These are phyloP conservation scores for human DNA, from an alignment of 2,113 vertebrate genomes.

Conservation along the genomic window DNA sequence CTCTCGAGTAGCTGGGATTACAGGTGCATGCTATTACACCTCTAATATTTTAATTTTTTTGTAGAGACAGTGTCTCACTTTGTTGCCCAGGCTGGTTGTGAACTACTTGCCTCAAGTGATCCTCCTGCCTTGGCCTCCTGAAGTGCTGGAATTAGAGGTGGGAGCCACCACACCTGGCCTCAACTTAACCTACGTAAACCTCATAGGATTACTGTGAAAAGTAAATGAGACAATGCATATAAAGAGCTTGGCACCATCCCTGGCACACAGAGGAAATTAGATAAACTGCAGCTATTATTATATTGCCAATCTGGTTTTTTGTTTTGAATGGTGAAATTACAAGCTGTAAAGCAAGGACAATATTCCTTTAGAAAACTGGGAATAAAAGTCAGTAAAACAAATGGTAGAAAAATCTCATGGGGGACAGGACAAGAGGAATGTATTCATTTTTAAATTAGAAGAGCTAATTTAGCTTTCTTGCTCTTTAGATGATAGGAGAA, in stretches of 20 bases:
- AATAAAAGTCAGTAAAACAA: neutral
- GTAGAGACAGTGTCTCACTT: too few relatives aligned
- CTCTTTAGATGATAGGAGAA: constrained; percentile 39
- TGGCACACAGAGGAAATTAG: neutral
- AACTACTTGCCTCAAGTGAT: too few relatives aligned
- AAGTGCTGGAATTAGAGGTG: too few relatives aligned
- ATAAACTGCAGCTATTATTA: neutral
- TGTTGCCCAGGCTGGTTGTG: too few relatives aligned
- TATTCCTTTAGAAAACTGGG: neutral
- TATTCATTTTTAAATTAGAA: constrained; percentile 54
- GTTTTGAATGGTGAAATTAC: constrained; percentile 30
- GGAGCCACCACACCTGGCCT: too few relatives aligned
- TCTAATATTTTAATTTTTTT: too few relatives aligned
- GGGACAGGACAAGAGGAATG: neutral
- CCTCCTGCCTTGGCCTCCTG: too few relatives aligned
- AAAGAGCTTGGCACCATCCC: neutral
- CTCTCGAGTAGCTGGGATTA: too few relatives aligned
- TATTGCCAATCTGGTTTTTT: neutral
- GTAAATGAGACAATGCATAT: constrained; percentile 13
- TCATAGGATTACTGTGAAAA: neutral
- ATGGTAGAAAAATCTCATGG: constrained; percentile 1
- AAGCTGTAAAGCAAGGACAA: neutral
- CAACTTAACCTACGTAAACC: neutral
- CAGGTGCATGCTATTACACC: too few relatives aligned
- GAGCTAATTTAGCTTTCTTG: constrained; percentile 4